These are phyloP conservation scores for Brevimyrus niger DNA, from an alignment of 2,113 vertebrate species.

Conservation along the genomic window DNA sequence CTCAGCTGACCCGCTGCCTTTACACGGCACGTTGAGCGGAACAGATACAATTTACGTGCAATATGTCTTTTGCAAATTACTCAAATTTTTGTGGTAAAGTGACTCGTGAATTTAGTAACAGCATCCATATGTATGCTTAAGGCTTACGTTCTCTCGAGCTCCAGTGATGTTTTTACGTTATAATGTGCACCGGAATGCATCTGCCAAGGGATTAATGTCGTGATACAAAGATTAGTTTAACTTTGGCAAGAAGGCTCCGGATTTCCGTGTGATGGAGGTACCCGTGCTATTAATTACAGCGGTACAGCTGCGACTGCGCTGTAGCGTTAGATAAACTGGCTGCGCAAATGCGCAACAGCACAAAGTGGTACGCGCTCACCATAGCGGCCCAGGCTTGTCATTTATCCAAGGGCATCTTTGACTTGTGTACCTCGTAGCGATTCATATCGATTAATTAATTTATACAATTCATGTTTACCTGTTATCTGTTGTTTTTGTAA, in stretches of 20 bases:
- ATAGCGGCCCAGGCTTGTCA: background rate
- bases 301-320: background rate
- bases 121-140: background rate
- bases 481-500: background rate
- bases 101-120: background rate
- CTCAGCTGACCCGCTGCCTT: background rate
- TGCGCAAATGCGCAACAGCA: background rate
- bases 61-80: background rate
- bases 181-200: background rate
- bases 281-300: background rate
- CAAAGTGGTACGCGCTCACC: background rate
- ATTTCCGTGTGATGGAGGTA: background rate
- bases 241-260: background rate
- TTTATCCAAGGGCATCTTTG: background rate
- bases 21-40: background rate
- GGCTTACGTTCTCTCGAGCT: background rate
- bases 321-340: background rate
- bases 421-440: background rate
- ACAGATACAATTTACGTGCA: constrained; percentile 3
- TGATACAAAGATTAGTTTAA: background rate
- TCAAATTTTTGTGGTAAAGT: constrained; percentile 4
- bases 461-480: background rate
- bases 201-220: background rate
- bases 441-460: background rate
- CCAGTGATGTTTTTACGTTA: background rate